Conservation (phyloP, 2,888 invertebrate species). For the Agrotis segetum region DNA sequence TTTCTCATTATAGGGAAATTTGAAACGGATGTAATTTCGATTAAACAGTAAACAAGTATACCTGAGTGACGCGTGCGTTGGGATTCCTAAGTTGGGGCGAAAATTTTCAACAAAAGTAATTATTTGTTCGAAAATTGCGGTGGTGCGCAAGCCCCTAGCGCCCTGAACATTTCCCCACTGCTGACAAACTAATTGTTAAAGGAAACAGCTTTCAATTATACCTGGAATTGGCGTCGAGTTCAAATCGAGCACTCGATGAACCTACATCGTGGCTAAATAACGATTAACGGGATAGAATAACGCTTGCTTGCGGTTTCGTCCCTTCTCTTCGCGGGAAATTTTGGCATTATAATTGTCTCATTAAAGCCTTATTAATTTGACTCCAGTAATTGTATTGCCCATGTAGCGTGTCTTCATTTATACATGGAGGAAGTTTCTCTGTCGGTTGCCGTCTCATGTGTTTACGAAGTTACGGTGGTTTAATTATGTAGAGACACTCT, state of each 20-base stretch:
- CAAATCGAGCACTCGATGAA: slow-evolving; percentile 71
- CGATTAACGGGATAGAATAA: slow-evolving; percentile 71
- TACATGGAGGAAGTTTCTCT: slow-evolving; percentile 41
- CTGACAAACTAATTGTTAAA: slow-evolving; percentile 82
- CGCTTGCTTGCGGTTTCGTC: slow-evolving; percentile 74
- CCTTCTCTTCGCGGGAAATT: slow-evolving; percentile 70
- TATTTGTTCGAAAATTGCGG: slow-evolving; percentile 79
- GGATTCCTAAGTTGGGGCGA: slow-evolving; percentile 69
- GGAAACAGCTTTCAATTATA: slow-evolving; percentile 81
- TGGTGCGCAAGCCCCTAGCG: slow-evolving; percentile 62
- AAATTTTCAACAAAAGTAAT: slow-evolving; percentile 79
- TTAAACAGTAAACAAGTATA: slow-evolving; percentile 62
- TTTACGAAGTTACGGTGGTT: slow-evolving; percentile 43
- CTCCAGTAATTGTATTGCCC: slow-evolving; percentile 65
- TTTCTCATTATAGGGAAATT: slow-evolving; percentile 46
- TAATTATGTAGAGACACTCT: slow-evolving; percentile 44
- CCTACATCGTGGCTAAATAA: slow-evolving; percentile 71
- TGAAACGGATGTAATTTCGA: slow-evolving; percentile 62
- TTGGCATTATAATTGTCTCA: slow-evolving; percentile 79
- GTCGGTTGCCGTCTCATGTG: slow-evolving; percentile 34
- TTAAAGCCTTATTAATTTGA: slow-evolving; percentile 77
- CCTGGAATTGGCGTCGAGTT: slow-evolving; percentile 68
- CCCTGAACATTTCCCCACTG: slow-evolving; percentile 65
- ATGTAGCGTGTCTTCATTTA: slow-evolving; percentile 48
- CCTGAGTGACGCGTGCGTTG: slow-evolving; percentile 71